Evolutionary conservation across 2,797 vertebrate genomes (phyloP).

Genomic region (Clangula hyemalis): DNA sequence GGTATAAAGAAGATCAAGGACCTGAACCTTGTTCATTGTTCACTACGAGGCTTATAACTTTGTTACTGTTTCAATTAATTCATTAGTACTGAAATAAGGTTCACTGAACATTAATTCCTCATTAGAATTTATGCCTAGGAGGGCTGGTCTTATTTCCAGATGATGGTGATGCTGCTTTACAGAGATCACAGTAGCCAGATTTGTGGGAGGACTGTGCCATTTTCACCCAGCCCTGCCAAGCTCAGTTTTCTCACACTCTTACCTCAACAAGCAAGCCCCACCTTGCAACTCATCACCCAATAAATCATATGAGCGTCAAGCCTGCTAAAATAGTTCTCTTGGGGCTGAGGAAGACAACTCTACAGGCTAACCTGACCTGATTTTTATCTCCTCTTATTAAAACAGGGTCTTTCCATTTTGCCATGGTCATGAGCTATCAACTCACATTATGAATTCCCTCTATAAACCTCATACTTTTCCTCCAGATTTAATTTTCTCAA

Average conservation of each 20-base stretch:
- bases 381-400: conserved; percentile 32
- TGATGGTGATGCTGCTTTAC: neutral
- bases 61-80: conserved; percentile 48
- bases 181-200: neutral
- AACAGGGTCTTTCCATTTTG: neutral
- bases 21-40: neutral
- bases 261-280: neutral
- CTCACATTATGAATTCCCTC: neutral
- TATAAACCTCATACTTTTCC: neutral
- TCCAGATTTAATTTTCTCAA: conserved; percentile 47
- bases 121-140: conserved; percentile 4
- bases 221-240: neutral
- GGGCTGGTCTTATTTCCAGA: neutral
- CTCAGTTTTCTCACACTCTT: neutral
- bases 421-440: conserved; percentile 15
- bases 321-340: neutral
- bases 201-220: neutral
- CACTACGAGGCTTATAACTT: conserved; percentile 24
- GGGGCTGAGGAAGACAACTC: neutral
- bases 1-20: neutral
- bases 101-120: conserved; percentile 39
- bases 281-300: neutral
- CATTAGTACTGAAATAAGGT: conserved; percentile 3
- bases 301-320: neutral
- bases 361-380: neutral